phyloP scores from a whole-genome alignment of 2,888 invertebrate genomes.

The Nomada ferruginata region DNA sequence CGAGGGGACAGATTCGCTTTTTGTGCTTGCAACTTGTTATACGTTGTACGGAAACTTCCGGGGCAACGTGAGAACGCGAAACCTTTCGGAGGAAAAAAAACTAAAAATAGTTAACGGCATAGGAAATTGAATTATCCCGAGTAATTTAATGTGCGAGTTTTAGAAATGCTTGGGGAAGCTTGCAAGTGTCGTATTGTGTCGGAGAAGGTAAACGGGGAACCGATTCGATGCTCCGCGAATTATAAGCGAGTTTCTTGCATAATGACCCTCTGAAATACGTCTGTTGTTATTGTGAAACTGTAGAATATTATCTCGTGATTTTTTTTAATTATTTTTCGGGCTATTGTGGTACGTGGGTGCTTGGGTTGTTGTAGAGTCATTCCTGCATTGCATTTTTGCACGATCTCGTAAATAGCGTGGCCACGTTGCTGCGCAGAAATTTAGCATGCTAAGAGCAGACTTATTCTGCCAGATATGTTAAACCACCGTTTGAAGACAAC shows the following conservation, averaged over 20 bases:
- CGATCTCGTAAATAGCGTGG: slow-evolving; percentile 1
- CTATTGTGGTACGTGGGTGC: background rate
- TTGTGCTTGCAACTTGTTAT: slow-evolving; percentile 55
- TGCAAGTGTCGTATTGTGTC: background rate
- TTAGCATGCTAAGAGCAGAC: slow-evolving; percentile 1
- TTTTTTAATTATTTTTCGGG: background rate
- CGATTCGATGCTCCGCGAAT: slow-evolving; percentile 9
- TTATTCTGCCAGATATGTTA: background rate
- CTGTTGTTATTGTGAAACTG: background rate
- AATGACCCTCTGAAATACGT: background rate
- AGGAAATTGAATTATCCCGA: slow-evolving; percentile 39
- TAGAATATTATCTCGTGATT: background rate
- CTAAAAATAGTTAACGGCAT: slow-evolving; percentile 48
- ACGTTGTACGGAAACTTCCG: slow-evolving; percentile 50
- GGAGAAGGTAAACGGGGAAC: slow-evolving; percentile 9
- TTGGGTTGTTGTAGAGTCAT: background rate
- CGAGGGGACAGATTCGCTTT: background rate
- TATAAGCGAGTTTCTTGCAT: background rate
- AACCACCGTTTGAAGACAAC: slow-evolving; percentile 6
- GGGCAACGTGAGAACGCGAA: slow-evolving; percentile 20
- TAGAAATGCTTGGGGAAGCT: background rate
- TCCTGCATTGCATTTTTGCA: background rate
- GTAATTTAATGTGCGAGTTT: slow-evolving; percentile 15
- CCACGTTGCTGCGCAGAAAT: background rate
- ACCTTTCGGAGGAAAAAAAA: slow-evolving; percentile 16